Conservation (phyloP, 2,888 invertebrate species). For the Stegophylla sp. region DNA sequence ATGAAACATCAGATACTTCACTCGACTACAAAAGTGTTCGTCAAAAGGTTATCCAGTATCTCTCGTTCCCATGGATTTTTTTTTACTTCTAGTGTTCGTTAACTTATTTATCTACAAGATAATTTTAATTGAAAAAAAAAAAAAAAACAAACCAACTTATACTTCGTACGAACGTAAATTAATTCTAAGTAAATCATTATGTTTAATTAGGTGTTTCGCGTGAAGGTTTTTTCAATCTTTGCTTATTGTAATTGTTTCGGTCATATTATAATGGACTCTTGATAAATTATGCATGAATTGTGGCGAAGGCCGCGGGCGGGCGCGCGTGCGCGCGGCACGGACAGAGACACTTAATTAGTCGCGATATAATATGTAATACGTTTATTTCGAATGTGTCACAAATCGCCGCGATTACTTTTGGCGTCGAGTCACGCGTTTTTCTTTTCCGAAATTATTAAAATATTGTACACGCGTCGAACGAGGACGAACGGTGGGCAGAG, state of each 20-base stretch:
- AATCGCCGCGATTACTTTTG: neutral
- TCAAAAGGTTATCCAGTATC: constrained; percentile 32
- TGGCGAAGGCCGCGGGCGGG: neutral
- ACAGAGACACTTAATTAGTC: too few species aligned
- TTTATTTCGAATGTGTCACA: too few species aligned
- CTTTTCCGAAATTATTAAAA: too few species aligned
- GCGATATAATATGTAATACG: too few species aligned
- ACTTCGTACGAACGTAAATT: constrained; percentile 25
- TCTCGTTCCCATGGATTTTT: constrained; percentile 8
- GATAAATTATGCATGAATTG: constrained; percentile 15
- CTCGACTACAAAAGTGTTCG: constrained; percentile 2
- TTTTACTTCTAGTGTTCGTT: neutral
- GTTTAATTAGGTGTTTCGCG: constrained; percentile 9
- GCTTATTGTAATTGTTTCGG: constrained; percentile 9
- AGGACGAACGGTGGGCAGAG: too few species aligned
- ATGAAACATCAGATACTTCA: constrained; percentile 31
- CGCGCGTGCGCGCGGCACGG: neutral
- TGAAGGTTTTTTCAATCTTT: constrained; percentile 36
- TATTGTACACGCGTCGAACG: too few species aligned
- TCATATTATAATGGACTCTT: too few species aligned
- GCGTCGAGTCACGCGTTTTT: neutral
- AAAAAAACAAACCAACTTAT: neutral
- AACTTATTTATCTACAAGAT: neutral
- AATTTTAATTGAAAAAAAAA: neutral
- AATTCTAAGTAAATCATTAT: constrained; percentile 8